These are phyloP conservation scores for Saxicola maurus DNA, from an alignment of 2,797 vertebrate species.

Conservation along the genomic window DNA sequence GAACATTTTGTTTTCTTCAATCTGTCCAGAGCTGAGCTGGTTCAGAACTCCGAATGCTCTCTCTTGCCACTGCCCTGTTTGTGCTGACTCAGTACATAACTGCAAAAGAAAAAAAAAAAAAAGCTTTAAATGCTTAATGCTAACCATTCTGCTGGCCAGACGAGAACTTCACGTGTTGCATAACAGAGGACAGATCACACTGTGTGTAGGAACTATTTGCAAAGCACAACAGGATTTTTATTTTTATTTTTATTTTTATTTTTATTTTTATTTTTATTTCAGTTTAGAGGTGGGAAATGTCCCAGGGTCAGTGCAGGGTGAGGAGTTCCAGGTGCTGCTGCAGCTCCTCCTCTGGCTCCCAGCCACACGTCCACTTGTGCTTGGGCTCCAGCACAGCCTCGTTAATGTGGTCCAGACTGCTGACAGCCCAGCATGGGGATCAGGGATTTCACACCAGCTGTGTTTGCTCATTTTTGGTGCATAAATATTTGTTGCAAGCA, in stretches of 20 bases:
- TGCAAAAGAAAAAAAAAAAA: background rate
- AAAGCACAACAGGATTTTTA: background rate
- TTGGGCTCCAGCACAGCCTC: background rate
- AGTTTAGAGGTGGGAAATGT: background rate
- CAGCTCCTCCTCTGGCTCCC: background rate
- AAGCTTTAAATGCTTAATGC: background rate
- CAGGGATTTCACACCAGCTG: background rate
- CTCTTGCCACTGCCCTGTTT: background rate
- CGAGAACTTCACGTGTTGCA: background rate
- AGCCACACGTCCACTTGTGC: background rate
- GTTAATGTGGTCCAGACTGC: background rate
- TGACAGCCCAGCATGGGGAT: background rate
- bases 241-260: too few species aligned
- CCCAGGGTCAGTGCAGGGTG: background rate
- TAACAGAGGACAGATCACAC: background rate
- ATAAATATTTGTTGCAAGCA: background rate
- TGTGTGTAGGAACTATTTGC: background rate
- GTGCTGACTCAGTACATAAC: conserved; percentile 14
- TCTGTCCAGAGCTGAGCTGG: background rate
- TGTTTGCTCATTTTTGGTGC: background rate
- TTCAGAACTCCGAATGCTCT: background rate
- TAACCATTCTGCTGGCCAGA: background rate
- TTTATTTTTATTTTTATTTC: background rate
- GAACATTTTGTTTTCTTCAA: conserved; percentile 35
- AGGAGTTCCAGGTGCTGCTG: background rate